Conservation (phyloP, 2,797 vertebrate genomes). For the Morelia viridis region DNA sequence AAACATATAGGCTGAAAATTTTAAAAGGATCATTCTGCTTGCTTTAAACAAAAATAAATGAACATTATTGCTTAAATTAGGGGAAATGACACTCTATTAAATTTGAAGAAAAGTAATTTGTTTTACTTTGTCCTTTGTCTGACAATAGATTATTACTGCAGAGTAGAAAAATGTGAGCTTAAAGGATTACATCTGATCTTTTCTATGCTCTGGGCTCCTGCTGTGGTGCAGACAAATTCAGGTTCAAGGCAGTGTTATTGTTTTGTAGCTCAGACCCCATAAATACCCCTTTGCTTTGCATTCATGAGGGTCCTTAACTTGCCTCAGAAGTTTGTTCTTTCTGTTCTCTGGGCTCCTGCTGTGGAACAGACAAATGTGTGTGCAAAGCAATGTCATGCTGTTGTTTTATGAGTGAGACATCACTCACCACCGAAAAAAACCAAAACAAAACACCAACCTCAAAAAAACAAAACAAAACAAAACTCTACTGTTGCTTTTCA, state of each 20-base stretch:
- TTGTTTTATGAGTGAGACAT: background rate
- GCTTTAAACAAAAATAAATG: background rate
- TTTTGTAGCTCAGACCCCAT: background rate
- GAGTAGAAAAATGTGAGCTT: background rate
- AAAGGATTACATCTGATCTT: background rate
- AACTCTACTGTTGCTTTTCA: background rate
- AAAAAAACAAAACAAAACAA: background rate
- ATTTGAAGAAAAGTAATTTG: slow-evolving; percentile 1
- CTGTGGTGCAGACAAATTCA: background rate
- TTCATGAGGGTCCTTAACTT: background rate
- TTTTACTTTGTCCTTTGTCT: background rate
- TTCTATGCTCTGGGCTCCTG: background rate
- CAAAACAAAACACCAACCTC: background rate
- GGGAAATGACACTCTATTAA: background rate
- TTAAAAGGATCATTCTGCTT: background rate
- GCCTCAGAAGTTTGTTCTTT: background rate
- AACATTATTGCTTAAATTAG: background rate
- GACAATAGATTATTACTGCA: background rate
- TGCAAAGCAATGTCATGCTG: background rate
- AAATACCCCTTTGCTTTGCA: background rate
- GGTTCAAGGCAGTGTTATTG: background rate
- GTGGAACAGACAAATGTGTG: background rate
- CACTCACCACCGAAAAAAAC: background rate
- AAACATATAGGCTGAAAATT: background rate
- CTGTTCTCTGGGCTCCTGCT: background rate